Evolutionary conservation across 1,140 invertebrate genomes (phyloP).

Genomic region (Colletes gigas): DNA sequence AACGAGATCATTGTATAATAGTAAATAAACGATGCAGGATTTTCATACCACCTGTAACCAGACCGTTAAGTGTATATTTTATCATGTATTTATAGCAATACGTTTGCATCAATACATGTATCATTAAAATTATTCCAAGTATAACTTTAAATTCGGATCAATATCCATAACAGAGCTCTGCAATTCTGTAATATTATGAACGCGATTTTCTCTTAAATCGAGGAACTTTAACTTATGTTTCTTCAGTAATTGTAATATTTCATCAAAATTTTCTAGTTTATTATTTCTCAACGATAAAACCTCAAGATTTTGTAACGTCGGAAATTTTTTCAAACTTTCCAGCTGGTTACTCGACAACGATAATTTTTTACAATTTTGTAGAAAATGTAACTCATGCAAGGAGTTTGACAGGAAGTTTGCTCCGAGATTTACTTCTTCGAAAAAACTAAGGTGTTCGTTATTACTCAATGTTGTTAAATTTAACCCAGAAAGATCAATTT

Average conservation of each 20-base stretch:
- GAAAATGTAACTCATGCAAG: slow-evolving; percentile 69
- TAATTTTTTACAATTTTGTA: slow-evolving; percentile 75
- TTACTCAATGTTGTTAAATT: slow-evolving; percentile 79
- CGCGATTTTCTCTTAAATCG: slow-evolving; percentile 73
- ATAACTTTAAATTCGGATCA: slow-evolving; percentile 49
- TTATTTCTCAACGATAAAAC: slow-evolving; percentile 72
- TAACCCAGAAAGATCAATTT: slow-evolving; percentile 76
- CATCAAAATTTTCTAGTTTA: slow-evolving; percentile 66
- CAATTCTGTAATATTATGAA: slow-evolving; percentile 52
- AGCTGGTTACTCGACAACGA: slow-evolving; percentile 73
- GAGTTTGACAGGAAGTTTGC: slow-evolving; percentile 71
- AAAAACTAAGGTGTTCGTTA: slow-evolving; percentile 80
- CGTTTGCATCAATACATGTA: background rate
- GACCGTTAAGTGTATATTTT: slow-evolving; percentile 5
- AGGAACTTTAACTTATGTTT: slow-evolving; percentile 66
- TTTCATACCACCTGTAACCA: background rate
- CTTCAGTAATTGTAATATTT: slow-evolving; percentile 71
- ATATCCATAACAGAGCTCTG: slow-evolving; percentile 32
- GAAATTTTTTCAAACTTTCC: slow-evolving; percentile 69
- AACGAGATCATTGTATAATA: background rate
- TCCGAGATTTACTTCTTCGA: slow-evolving; percentile 75
- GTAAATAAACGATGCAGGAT: slow-evolving; percentile 2
- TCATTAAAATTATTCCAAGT: slow-evolving; percentile 24
- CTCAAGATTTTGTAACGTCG: slow-evolving; percentile 70
- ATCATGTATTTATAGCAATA: slow-evolving; percentile 1